These are phyloP conservation scores for Sphaerodactylus townsendi DNA, from an alignment of 2,113 vertebrate genomes.

Conservation along the genomic window DNA sequence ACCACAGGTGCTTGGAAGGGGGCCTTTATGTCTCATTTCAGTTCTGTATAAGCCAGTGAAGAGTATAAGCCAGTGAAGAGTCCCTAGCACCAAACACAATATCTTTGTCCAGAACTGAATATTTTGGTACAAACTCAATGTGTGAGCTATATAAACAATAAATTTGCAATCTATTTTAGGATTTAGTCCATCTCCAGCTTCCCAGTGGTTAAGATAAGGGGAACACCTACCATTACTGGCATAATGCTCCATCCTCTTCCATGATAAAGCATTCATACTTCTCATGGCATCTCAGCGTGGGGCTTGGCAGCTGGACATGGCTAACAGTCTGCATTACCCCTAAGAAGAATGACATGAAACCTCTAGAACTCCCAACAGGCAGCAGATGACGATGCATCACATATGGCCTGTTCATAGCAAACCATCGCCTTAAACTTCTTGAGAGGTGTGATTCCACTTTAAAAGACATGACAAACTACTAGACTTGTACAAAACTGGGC, in stretches of 20 bases:
- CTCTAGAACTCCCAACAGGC: not conserved
- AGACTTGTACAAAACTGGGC: not conserved
- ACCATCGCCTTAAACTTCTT: not conserved
- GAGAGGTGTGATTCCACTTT: not conserved
- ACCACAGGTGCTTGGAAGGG: slow-evolving; percentile 54
- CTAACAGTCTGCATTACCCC: not conserved
- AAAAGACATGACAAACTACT: not conserved
- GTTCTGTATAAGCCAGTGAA: not conserved
- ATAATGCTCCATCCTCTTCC: not conserved
- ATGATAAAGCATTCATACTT: not conserved
- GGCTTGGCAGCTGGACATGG: not conserved
- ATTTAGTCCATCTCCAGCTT: not conserved
- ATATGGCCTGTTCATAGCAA: no score
- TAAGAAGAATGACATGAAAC: not conserved
- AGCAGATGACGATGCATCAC: not conserved
- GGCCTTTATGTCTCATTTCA: not conserved
- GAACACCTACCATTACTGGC: not conserved
- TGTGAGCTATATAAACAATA: not conserved
- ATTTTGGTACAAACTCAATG: not conserved
- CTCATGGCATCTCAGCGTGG: not conserved
- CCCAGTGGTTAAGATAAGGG: not conserved
- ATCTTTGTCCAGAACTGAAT: not conserved
- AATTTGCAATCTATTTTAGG: not conserved
- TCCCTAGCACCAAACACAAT: not conserved
- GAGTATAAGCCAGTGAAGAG: not conserved